Percentiles rank a stretch among this genome's conserved stretches.
These are phyloP conservation scores for Sphenopsis melanotis DNA, from an alignment of 2,797 vertebrate genomes.

Conservation along the genomic window DNA sequence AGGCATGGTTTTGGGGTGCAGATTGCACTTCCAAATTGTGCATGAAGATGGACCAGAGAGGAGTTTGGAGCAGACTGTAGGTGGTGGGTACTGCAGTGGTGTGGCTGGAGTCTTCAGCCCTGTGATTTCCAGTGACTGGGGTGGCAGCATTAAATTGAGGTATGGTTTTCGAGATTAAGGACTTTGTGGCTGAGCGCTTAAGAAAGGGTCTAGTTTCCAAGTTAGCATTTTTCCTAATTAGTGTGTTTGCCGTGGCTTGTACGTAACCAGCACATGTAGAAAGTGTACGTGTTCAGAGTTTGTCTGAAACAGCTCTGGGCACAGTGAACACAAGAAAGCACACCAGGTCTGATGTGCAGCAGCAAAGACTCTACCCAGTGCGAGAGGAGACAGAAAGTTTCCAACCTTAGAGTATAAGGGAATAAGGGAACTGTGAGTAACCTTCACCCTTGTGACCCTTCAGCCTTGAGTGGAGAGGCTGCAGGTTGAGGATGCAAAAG, in stretches of 20 bases:
- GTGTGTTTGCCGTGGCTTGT: background rate
- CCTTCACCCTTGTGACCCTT: background rate
- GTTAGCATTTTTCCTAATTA: background rate
- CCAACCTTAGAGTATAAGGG: background rate
- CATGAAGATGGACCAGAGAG: rapidly evolving
- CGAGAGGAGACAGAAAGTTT: background rate
- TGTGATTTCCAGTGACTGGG: background rate
- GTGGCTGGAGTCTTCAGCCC: background rate
- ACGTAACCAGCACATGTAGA: rapidly evolving
- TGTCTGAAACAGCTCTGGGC: background rate
- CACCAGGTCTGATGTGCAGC: background rate
- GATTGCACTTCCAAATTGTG: background rate
- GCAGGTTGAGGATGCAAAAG: background rate
- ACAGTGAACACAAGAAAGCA: background rate
- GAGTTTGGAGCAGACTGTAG: background rate
- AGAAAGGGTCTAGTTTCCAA: background rate
- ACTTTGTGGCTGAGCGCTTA: background rate
- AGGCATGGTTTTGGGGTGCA: background rate
- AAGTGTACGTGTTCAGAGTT: background rate
- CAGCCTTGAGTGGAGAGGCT: background rate
- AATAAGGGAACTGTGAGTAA: background rate
- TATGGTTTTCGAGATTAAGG: background rate
- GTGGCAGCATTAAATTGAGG: background rate
- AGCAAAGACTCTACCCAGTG: background rate
- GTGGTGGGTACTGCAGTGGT: background rate